Base-by-base conservation (phyloP, 2,797 vertebrate genomes). In the Lates japonicus region DNA sequence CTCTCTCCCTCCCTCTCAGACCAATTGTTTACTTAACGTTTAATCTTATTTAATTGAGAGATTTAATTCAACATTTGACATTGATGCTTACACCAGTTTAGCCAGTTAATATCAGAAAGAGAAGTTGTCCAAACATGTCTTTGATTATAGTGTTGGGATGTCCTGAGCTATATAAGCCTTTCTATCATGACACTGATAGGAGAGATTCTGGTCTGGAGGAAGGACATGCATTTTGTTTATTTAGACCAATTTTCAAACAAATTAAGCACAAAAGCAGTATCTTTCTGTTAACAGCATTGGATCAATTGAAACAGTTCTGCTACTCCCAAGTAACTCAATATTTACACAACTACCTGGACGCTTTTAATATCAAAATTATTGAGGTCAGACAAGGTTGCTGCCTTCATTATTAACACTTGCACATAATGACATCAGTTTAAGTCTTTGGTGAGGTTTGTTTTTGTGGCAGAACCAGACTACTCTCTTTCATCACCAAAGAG, bases 51-150 rank as follows among this genome's bases (percentile, higher is more conserved):
- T 54, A 52, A 20, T 42, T n/a, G 2, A 20, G 37, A 51, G n/a
- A 70, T n/a, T n/a, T 22, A 25, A 62, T 44, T 54, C 35, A 52
- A 7, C 54, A 41, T 31, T 2, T 39, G 13, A 52, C 46, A 49
- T 25, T 22, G 68, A 22, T 59, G 20, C 52, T 35, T 41, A 10
- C 8, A 8, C 13, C 5, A 17, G n/a, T 12, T 65, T 63, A 49
- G n/a, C 4, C 20, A 25, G 6, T 29, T 54, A 14, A 62, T 44
- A 42, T 29, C 16, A 31, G 22, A 19, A 41, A 3, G 10, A 2
- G 51, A 33, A 54, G 57, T 31, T 46, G 39, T 75, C 37, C 9
- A 75, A 60, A 29, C 16, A 65, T 16, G 51, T 66, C 2, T 68
- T 68, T 13, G 22, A 69, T 44, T 31, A 33, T n/a, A 31, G 22